Percentiles rank a stretch among this genome's conserved stretches.
Conservation (phyloP, 2,113 vertebrate genomes). For the Benitochromis conjunctus region DNA sequence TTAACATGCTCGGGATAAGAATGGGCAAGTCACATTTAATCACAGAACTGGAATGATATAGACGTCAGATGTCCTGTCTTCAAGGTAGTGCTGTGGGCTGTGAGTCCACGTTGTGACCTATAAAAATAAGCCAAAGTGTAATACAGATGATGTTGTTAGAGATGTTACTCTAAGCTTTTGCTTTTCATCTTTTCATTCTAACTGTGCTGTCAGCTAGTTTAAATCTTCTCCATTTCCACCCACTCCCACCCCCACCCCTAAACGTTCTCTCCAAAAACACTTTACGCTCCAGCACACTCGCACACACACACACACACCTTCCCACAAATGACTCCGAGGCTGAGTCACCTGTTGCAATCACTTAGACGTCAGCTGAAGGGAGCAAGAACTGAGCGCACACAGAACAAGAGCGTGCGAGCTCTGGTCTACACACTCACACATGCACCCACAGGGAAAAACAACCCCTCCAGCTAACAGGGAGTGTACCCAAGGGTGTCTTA, state of each 20-base stretch:
- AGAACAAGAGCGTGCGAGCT: not conserved
- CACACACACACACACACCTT: not conserved
- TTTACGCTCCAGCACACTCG: not conserved
- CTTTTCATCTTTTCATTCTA: not conserved
- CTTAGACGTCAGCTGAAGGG: not conserved
- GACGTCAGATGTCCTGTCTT: not conserved
- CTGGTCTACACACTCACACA: not conserved
- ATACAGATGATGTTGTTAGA: not conserved
- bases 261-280: not conserved
- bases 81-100: not conserved
- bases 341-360: slow-evolving; percentile 15
- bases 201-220: slow-evolving; percentile 3
- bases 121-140: not conserved
- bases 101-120: not conserved
- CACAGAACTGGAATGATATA: not conserved
- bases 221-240: not conserved
- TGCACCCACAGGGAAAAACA: not conserved
- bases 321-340: not conserved
- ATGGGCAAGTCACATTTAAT: not conserved
- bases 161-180: not conserved
- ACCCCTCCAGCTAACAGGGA: not conserved
- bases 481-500: not conserved
- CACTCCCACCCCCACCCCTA: not conserved
- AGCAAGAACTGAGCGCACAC: not conserved
- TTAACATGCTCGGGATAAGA: not conserved